These are phyloP conservation scores for Scomber japonicus DNA, from an alignment of 2,113 vertebrate genomes.

Conservation along the genomic window DNA sequence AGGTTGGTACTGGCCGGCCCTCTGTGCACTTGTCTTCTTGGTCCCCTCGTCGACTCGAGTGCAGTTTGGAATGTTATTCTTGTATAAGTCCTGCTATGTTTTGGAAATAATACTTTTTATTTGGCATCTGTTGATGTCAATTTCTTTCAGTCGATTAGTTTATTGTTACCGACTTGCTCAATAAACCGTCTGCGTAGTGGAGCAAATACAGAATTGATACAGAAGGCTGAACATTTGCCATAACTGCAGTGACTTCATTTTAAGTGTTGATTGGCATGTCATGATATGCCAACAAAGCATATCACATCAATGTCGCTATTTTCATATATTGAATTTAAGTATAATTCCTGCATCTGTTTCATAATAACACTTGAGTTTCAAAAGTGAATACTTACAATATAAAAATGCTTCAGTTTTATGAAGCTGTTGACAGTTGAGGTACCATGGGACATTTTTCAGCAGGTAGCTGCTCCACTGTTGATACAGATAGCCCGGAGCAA, in stretches of 20 bases:
- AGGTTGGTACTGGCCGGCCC: slow-evolving; percentile 20
- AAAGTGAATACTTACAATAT: not conserved
- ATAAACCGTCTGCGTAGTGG: not conserved
- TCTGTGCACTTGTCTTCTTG: slow-evolving; percentile 11
- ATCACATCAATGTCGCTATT: not conserved
- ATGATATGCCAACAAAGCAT: not conserved
- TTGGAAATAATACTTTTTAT: not conserved
- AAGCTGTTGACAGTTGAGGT: slow-evolving; percentile 16
- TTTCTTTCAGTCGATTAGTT: slow-evolving; percentile 4
- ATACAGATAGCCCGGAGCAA: slow-evolving; percentile 23
- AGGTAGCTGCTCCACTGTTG: not conserved
- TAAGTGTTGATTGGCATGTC: slow-evolving; percentile 11
- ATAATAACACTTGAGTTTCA: not conserved
- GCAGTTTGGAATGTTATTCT: not conserved
- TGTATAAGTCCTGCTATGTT: not conserved
- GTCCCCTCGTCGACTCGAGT: slow-evolving; percentile 3
- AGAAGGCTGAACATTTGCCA: not conserved
- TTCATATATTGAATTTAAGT: slow-evolving; percentile 6
- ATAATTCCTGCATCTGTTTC: not conserved
- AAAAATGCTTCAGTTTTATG: slow-evolving; percentile 5
- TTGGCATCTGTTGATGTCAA: not conserved
- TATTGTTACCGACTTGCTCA: not conserved
- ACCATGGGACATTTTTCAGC: slow-evolving; percentile 12
- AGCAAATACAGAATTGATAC: not conserved
- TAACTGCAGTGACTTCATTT: slow-evolving; percentile 8